Base-by-base conservation (phyloP, 2,888 invertebrate genomes). In the Dasypolia templi region DNA sequence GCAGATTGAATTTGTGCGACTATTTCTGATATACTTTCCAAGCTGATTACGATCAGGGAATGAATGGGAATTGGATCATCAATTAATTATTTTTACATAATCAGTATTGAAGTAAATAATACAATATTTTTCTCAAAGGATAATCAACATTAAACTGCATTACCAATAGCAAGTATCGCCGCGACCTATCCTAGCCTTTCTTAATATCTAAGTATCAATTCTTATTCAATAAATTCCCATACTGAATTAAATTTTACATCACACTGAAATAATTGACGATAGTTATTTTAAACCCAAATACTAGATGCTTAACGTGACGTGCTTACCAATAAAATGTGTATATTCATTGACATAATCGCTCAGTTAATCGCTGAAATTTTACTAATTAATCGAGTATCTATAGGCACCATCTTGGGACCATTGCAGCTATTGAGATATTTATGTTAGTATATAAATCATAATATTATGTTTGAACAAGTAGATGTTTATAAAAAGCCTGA, bases 1-100 rank as follows among this genome's bases (percentile, higher is more conserved):
- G 46, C 29, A 61, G 76, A 83, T 76, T 77, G 70, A 77, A 82
- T 82, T 69, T 51, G 22, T 63, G 9, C 32, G 39, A 67, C 61
- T 9, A 55, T 68, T 73, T 68, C 62, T 19, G 35, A 53, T 44
- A 66, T 51, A 56, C 19, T 75, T 66, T 72, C 3, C 29, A 55
- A 49, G n/a, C 77, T 62, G 32, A 76, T 77, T 62, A 42, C 53
- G 6, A 69, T 58, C 29, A 46, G 42, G 0, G 19, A 68, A 51
- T 75, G 12, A 76, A 73, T 58, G 46, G 22, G 17, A 53, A 61
- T 69, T 59, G 44, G 7, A 55, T 32, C 29, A 64, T 65, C 19
- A 12, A 55, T 49, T 39, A 42, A 58, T 62, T 62, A 39, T 55
- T 32, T 49, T 42, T 12, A 55, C 12, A 7, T 26, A 22, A 19